Percentiles rank a stretch among this genome's conserved stretches.
Conservation (phyloP, 2,888 invertebrate species). For the Dorcus hopei region DNA sequence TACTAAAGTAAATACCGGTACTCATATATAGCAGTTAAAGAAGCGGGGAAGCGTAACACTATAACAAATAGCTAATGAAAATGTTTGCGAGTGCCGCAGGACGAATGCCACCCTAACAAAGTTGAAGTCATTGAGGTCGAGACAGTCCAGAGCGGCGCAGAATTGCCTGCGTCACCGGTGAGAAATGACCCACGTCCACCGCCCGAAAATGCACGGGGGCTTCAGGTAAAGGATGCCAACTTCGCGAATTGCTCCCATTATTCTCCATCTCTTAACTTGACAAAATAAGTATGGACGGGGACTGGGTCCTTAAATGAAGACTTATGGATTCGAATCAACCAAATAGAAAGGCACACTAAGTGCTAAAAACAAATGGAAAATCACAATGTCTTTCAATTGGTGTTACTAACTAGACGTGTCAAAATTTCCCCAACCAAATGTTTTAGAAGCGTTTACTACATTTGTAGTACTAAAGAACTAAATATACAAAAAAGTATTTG, state of each 20-base stretch:
- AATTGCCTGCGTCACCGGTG: slow-evolving; percentile 46
- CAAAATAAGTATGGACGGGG: slow-evolving; percentile 32
- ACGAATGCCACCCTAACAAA: slow-evolving; percentile 33
- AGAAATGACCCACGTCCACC: slow-evolving; percentile 43
- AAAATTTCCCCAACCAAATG: no score
- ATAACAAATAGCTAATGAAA: slow-evolving; percentile 49
- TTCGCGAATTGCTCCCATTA: slow-evolving; percentile 46
- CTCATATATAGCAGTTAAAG: slow-evolving; percentile 4
- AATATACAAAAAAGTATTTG: no score
- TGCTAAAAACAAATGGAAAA: slow-evolving; percentile 22
- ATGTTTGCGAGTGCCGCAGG: slow-evolving; percentile 42
- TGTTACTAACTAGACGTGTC: no score
- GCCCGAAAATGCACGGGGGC: slow-evolving; percentile 11
- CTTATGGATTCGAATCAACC: slow-evolving; percentile 45
- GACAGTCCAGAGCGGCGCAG: slow-evolving; percentile 31
- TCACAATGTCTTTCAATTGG: not conserved
- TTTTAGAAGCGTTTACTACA: no score
- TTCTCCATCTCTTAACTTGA: slow-evolving; percentile 42
- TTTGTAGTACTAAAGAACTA: no score
- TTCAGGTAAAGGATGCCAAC: slow-evolving; percentile 25
- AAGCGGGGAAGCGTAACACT: slow-evolving; percentile 31
- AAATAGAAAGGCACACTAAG: slow-evolving; percentile 41
- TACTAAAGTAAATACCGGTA: slow-evolving; percentile 5
- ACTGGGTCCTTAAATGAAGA: slow-evolving; percentile 44
- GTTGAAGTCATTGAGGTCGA: slow-evolving; percentile 22